Evolutionary conservation across 1,140 invertebrate species (phyloP), one percentile per base, ranked within the genome.

Genomic region (Anastatus disparis): DNA sequence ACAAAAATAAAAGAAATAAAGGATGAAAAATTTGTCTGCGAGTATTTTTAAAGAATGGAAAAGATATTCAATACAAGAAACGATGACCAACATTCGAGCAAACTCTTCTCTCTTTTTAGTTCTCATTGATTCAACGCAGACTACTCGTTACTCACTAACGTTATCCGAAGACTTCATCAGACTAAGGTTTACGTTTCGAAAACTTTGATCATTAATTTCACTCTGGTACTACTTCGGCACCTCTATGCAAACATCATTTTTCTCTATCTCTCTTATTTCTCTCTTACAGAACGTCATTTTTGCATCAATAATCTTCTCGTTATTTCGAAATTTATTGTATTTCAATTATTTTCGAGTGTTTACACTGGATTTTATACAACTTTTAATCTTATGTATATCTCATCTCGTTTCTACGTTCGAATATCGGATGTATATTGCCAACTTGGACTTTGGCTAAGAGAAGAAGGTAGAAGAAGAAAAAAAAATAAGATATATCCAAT

Each of bases 121-220:
- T n/a, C n/a, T n/a, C n/a, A n/a, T n/a, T n/a, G n/a, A n/a, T n/a
- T 22, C 2, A 67, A 59, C 53, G 46, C 27, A 42, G 31, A 6
- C 42, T 40, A 50, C 66, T 68, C 66, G 55, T 68, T 61, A 61
- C 31, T 68, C 44, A 52, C 53, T 26, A n/a, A 4, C 55, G 38
- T 46, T 58, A 58, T 56, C 55, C 42, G 56, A 67, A 35, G 61
- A 42, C 63, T 65, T 44, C 31, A 65, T 65, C 38, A 29, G 53
- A 42, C 27, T 38, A 24, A 15, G 53, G 53, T 58, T 67, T 58
- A 48, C 56, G 17, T 68, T 52, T 52, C 56, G 56, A 68, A n/a
- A 68, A 68, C 66, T 68, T 68, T 59, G 55, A 2, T 68, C 66
- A 42, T 68, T 68, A 68, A 68, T 68, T 52, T 42, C 56, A 17